Percentiles rank a stretch among this genome's conserved stretches.
Conservation (phyloP, 2,797 vertebrate genomes). For the Gastrophryne carolinensis region DNA sequence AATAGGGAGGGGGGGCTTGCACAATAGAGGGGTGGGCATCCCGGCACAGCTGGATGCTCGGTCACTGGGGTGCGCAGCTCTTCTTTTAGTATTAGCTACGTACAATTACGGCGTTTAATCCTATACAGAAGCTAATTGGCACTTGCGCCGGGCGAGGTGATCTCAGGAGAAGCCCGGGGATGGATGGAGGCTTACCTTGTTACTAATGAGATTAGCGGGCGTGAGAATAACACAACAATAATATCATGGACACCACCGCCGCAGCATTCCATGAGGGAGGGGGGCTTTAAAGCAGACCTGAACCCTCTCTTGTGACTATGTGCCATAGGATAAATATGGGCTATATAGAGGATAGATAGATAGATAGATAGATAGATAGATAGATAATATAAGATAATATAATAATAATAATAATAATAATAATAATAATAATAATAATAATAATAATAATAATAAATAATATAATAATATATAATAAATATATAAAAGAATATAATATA, state of each 20-base stretch:
- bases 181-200: background rate
- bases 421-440: no score
- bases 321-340: no score
- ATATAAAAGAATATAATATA: no score
- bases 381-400: no score
- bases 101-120: constrained; percentile 27
- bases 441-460: no score
- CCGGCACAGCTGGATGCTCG: background rate
- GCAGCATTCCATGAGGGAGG: no score
- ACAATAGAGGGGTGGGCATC: constrained; percentile 4
- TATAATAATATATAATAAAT: no score
- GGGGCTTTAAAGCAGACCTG: no score
- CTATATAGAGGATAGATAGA: no score
- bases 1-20: background rate
- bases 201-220: constrained; percentile 21
- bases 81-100: constrained; percentile 9
- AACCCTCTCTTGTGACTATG: no score
- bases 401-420: no score
- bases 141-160: constrained; percentile 17
- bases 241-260: constrained; percentile 8
- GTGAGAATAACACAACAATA: constrained; percentile 18
- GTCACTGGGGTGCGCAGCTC: background rate
- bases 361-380: no score
- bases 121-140: constrained; percentile 17
- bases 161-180: background rate